phyloP scores from a whole-genome alignment of 1,140 invertebrate species.

The Lepidostoma basale region DNA sequence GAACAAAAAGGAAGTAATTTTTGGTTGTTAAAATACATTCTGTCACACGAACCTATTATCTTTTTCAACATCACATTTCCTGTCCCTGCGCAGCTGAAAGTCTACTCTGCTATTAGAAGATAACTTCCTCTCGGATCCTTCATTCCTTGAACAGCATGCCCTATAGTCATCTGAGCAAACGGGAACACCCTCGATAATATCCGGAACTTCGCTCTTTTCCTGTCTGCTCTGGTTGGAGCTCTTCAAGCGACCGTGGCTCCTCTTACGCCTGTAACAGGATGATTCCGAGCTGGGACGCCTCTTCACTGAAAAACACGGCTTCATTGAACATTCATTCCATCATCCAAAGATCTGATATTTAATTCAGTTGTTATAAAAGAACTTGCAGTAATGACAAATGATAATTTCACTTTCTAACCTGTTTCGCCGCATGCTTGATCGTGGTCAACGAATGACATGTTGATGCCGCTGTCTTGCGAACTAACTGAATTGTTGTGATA shows the following conservation, averaged over 20 bases:
- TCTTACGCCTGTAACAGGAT: conserved; percentile 54
- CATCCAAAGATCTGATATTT: conserved; percentile 10
- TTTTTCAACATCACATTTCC: conserved; percentile 33
- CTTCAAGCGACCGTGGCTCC: conserved; percentile 51
- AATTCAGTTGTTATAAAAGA: neutral
- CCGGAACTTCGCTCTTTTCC: conserved; percentile 60
- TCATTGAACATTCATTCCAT: neutral
- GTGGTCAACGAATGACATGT: conserved; percentile 73
- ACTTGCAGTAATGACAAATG: conserved; percentile 11
- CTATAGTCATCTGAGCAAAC: conserved; percentile 55
- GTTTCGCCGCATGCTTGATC: conserved; percentile 53
- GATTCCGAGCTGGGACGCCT: conserved; percentile 58
- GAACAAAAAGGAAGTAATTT: too few relatives aligned
- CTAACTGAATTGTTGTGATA: conserved; percentile 70
- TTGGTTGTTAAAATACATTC: neutral
- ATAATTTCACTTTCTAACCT: conserved; percentile 14
- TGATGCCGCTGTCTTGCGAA: conserved; percentile 79
- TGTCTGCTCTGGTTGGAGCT: conserved; percentile 52
- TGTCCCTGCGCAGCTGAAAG: conserved; percentile 21
- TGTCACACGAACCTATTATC: conserved; percentile 18
- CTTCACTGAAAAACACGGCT: conserved; percentile 50
- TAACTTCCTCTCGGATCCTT: conserved; percentile 13
- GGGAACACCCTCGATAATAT: conserved; percentile 60
- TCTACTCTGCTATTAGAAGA: conserved; percentile 29
- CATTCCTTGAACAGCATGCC: conserved; percentile 44